A percentile compares a stretch with the other conserved stretches of the same genome.
Conservation (phyloP, 2,888 invertebrate genomes). For the Lithophane leautieri region DNA sequence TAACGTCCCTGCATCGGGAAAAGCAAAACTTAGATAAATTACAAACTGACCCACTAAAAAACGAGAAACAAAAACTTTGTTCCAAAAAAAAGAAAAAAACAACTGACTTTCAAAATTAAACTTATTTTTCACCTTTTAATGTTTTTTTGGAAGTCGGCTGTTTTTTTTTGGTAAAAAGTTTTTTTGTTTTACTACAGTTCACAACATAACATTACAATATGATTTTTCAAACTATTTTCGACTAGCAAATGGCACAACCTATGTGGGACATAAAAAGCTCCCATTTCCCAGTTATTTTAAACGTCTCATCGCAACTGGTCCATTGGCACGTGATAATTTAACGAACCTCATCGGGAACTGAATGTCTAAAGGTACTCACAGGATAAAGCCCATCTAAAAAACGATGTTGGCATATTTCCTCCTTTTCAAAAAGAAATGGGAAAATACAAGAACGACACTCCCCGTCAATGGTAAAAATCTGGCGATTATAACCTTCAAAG, state of each 20-base stretch:
- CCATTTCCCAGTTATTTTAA: not conserved
- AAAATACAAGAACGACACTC: constrained; percentile 11
- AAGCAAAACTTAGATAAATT: too few species aligned
- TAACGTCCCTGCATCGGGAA: too few species aligned
- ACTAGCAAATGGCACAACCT: constrained; percentile 8
- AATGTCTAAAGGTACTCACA: constrained; percentile 32
- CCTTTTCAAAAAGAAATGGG: constrained; percentile 29
- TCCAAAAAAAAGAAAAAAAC: too few species aligned
- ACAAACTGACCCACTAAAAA: too few species aligned
- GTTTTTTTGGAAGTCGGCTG: too few species aligned
- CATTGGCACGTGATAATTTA: constrained; percentile 63
- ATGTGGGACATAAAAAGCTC: constrained; percentile 3
- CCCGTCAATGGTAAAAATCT: constrained; percentile 32
- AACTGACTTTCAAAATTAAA: too few species aligned
- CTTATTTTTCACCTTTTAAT: too few species aligned
- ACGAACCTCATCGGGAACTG: constrained; percentile 51
- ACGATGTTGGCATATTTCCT: constrained; percentile 34
- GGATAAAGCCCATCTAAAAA: constrained; percentile 36
- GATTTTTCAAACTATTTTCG: not conserved
- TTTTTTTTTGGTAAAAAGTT: too few species aligned
- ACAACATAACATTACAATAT: too few species aligned
- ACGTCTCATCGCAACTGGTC: constrained; percentile 26
- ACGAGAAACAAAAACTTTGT: too few species aligned
- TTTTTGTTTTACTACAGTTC: too few species aligned
- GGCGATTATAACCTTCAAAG: constrained; percentile 21